Conservation (phyloP, 2,888 invertebrate species). For the Andrena trimmerana region DNA sequence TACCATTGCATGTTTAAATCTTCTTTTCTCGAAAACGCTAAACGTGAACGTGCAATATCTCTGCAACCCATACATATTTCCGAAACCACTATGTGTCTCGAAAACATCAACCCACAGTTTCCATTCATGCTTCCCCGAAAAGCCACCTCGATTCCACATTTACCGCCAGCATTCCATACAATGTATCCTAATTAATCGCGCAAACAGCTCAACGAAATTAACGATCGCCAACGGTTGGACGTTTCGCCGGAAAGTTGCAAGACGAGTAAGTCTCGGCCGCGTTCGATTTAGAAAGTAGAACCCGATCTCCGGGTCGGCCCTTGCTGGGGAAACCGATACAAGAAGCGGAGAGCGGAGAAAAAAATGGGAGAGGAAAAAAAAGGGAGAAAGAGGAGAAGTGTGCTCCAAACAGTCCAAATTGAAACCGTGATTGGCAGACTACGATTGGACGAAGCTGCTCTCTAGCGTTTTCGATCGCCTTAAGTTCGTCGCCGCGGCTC, state of each 20-base stretch:
- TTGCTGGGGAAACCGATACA: conserved; percentile 65
- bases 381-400: background rate
- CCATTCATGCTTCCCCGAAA: too few species aligned
- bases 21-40: too few species aligned
- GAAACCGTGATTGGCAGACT: conserved; percentile 43
- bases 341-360: conserved; percentile 52
- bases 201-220: conserved; percentile 1
- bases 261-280: conserved; percentile 32
- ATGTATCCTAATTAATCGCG: background rate
- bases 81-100: too few species aligned
- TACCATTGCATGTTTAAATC: too few species aligned
- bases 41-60: too few species aligned
- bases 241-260: conserved; percentile 39
- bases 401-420: conserved; percentile 44
- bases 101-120: too few species aligned
- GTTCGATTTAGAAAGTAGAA: conserved; percentile 66
- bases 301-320: conserved; percentile 52
- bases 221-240: background rate
- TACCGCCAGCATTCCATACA: background rate
- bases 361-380: background rate
- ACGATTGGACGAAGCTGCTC: conserved; percentile 13
- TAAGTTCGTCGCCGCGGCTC: background rate
- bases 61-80: too few species aligned
- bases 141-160: background rate
- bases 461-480: conserved; percentile 3